These are phyloP conservation scores for Carapus acus DNA, from an alignment of 2,797 vertebrate species.

Conservation along the genomic window DNA sequence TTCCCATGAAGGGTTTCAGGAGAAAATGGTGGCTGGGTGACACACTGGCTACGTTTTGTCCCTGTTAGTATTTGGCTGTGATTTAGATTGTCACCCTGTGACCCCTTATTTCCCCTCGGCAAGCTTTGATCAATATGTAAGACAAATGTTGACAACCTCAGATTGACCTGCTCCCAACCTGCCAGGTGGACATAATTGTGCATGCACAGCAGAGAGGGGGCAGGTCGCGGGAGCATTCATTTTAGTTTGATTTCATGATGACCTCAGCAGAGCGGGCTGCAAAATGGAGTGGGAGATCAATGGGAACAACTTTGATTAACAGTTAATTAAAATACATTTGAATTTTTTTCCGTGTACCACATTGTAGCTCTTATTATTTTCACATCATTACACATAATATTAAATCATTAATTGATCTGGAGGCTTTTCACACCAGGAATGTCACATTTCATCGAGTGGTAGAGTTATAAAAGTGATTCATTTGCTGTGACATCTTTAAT, in stretches of 20 bases:
- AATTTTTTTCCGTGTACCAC: not conserved
- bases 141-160: conserved; percentile 62
- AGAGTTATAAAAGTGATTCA: no score
- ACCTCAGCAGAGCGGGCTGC: not conserved
- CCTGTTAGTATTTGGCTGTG: conserved; percentile 53
- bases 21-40: not conserved
- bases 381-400: no score
- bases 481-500: no score
- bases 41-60: conserved; percentile 27
- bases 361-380: no score
- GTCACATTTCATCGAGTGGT: no score
- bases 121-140: conserved; percentile 64
- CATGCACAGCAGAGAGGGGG: conserved; percentile 1
- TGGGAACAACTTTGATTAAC: not conserved
- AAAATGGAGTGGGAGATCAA: not conserved
- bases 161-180: conserved; percentile 38
- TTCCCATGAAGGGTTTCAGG: conserved; percentile 13
- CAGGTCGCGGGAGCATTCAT: not conserved
- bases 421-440: no score
- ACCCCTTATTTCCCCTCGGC: conserved; percentile 51
- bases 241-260: conserved; percentile 6
- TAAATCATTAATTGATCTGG: no score
- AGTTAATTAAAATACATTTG: not conserved
- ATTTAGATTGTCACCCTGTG: conserved; percentile 51
- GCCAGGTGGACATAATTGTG: conserved; percentile 9